Evolutionary conservation across 2,888 invertebrate species (phyloP).

Genomic region (Drosophila eohydei): DNA sequence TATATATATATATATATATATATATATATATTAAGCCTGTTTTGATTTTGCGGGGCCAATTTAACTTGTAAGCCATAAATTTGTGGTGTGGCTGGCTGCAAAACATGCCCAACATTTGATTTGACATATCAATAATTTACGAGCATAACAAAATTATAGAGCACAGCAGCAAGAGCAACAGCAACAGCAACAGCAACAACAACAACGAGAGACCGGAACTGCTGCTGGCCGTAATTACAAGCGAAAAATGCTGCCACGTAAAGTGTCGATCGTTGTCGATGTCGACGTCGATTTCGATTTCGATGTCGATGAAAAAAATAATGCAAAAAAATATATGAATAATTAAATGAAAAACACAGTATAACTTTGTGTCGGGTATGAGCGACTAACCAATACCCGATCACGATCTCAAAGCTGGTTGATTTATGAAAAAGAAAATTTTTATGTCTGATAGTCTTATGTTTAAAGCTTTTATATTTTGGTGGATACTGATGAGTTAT

Average conservation of each 20-base stretch:
- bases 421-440: background rate
- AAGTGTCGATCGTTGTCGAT: conserved; percentile 67
- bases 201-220: conserved; percentile 63
- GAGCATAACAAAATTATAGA: conserved; percentile 68
- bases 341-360: background rate
- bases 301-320: conserved; percentile 15
- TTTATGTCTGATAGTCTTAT: background rate
- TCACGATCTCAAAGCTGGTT: background rate
- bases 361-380: background rate
- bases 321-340: background rate
- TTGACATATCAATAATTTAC: conserved; percentile 78
- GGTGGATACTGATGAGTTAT: background rate
- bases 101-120: conserved; percentile 71
- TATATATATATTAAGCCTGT: background rate
- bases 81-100: conserved; percentile 33
- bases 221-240: conserved; percentile 72
- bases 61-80: conserved; percentile 63
- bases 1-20: background rate
- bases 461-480: background rate
- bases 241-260: conserved; percentile 47
- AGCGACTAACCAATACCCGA: background rate
- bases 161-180: conserved; percentile 28
- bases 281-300: conserved; percentile 30
- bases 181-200: conserved; percentile 17
- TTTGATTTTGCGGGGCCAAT: conserved; percentile 32